phyloP scores from a whole-genome alignment of 1,140 invertebrate genomes.

The Drosophila grimshawi region DNA sequence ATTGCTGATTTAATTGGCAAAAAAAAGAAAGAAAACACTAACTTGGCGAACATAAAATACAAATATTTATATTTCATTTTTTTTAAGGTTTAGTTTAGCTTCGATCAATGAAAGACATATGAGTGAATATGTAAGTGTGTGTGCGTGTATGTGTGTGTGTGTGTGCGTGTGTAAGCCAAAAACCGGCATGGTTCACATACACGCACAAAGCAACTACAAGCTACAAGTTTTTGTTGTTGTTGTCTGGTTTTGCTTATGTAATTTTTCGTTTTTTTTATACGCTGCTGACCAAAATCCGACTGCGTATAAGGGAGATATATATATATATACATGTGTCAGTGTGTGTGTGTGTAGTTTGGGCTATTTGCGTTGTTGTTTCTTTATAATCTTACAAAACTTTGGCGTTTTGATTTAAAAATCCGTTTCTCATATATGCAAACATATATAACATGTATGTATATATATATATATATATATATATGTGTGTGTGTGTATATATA shows the following conservation, averaged over 20 bases:
- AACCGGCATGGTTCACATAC: constrained; percentile 50
- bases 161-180: constrained; percentile 29
- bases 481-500: constrained; percentile 14
- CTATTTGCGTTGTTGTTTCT: constrained; percentile 34
- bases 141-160: background rate
- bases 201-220: constrained; percentile 34
- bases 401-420: constrained; percentile 71
- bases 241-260: constrained; percentile 54
- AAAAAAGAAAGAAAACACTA: background rate
- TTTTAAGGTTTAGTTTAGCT: constrained; percentile 31
- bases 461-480: constrained; percentile 9
- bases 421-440: constrained; percentile 31
- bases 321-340: constrained; percentile 12
- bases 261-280: constrained; percentile 42
- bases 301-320: constrained; percentile 18
- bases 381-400: constrained; percentile 68
- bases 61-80: constrained; percentile 27
- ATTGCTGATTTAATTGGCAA: constrained; percentile 2
- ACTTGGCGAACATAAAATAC: constrained; percentile 4
- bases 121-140: background rate
- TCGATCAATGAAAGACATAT: constrained; percentile 52
- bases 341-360: constrained; percentile 33
- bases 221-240: constrained; percentile 25
- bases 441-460: background rate
- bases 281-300: constrained; percentile 54